Evolutionary conservation across 2,113 vertebrate species (phyloP).

Genomic region (Otus sunia): DNA sequence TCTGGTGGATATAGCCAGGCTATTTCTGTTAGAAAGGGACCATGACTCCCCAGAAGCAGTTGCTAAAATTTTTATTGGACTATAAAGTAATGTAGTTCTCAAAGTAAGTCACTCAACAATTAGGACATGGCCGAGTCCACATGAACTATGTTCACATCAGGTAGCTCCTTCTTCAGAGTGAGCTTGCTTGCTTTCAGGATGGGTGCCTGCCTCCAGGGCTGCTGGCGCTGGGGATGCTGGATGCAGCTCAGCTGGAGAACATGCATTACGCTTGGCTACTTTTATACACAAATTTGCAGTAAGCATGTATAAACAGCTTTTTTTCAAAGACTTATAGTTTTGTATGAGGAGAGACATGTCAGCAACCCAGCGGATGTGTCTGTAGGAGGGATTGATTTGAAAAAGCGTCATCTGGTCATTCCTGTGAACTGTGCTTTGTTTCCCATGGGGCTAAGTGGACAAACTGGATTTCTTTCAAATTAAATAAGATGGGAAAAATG

Average conservation of each 20-base stretch:
- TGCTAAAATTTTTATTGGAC: background rate
- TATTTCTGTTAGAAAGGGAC: background rate
- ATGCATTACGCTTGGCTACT: fast-evolving
- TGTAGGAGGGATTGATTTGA: background rate
- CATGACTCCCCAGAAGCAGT: background rate
- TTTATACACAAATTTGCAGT: background rate
- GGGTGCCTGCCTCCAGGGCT: background rate
- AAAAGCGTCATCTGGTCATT: background rate
- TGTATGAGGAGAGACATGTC: background rate
- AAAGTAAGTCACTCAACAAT: background rate
- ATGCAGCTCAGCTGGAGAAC: background rate
- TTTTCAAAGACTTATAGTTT: background rate
- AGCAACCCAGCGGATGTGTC: background rate
- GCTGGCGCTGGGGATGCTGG: fast-evolving
- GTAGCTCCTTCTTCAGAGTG: background rate
- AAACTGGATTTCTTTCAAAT: background rate
- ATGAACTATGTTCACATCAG: background rate
- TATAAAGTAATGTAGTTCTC: background rate
- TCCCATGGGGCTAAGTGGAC: background rate
- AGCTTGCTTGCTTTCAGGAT: background rate
- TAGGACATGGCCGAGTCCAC: background rate
- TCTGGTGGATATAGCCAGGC: background rate
- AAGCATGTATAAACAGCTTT: background rate
- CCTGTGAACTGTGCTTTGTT: background rate
- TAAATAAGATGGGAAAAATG: background rate